These are phyloP conservation scores for Cepaea hortensis DNA, from an alignment of 2,888 invertebrate species.

Conservation along the genomic window DNA sequence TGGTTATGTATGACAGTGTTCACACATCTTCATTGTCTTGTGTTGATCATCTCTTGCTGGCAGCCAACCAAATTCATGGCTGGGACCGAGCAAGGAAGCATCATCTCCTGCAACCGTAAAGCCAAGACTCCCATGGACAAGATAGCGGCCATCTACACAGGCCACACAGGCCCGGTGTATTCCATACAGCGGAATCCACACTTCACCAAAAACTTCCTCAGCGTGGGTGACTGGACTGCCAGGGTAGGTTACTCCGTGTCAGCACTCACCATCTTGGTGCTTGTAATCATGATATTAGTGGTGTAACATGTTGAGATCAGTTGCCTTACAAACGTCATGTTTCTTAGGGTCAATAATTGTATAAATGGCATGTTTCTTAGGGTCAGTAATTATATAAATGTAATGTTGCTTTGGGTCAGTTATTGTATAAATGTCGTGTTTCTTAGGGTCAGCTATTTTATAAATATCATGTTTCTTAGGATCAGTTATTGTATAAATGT, in stretches of 20 bases:
- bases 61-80: slow-evolving; percentile 88
- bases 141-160: slow-evolving; percentile 82
- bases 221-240: slow-evolving; percentile 96
- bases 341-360: no score
- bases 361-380: no score
- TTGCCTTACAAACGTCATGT: no score
- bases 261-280: no score
- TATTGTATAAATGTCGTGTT: no score
- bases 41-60: background rate
- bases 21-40: background rate
- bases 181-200: slow-evolving; percentile 94
- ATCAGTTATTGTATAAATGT: background rate
- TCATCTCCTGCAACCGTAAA: slow-evolving; percentile 84
- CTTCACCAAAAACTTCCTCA: slow-evolving; percentile 94
- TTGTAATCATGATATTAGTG: no score
- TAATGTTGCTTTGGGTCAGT: no score
- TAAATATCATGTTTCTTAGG: background rate
- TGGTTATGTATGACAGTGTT: background rate
- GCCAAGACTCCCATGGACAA: slow-evolving; percentile 87
- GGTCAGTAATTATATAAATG: no score
- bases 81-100: slow-evolving; percentile 82
- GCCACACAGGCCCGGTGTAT: slow-evolving; percentile 88
- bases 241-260: slow-evolving; percentile 63
- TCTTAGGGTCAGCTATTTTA: background rate
- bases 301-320: no score